Evolutionary conservation across 1,140 invertebrate species (phyloP).

Genomic region (Plectrocnemia conspersa): DNA sequence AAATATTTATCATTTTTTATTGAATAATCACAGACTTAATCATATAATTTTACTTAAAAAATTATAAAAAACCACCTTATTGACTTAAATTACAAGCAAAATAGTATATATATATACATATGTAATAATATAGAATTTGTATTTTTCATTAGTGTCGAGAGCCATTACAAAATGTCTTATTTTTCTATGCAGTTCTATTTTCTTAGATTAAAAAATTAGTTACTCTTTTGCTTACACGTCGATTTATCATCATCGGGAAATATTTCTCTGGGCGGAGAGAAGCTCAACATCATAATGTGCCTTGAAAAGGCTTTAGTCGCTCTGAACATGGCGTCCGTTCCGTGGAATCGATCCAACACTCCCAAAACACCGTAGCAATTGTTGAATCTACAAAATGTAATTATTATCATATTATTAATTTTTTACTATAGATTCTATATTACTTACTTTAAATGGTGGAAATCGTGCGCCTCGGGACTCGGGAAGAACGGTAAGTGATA

Average conservation of each 20-base stretch:
- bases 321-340: conserved; percentile 75
- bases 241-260: conserved; percentile 58
- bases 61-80: too few species aligned
- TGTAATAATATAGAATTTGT: too few species aligned
- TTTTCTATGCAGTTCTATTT: too few species aligned
- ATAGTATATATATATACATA: too few species aligned
- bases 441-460: conserved; percentile 81
- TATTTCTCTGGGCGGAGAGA: conserved; percentile 67
- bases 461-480: conserved; percentile 88
- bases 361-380: conserved; percentile 84
- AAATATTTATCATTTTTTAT: too few species aligned
- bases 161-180: too few species aligned
- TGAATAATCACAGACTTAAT: too few species aligned
- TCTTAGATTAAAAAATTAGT: too few species aligned
- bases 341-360: conserved; percentile 78
- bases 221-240: conserved; percentile 8
- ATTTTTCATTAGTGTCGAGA: too few species aligned
- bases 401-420: too few species aligned
- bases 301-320: conserved; percentile 67
- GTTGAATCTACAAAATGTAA: conserved; percentile 66
- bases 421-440: conserved; percentile 7
- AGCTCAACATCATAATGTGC: conserved; percentile 76
- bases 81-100: too few species aligned
- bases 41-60: too few species aligned
- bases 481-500: conserved; percentile 87